These are phyloP conservation scores for Mactromeris polynyma DNA, from an alignment of 2,888 invertebrate genomes.

Conservation along the genomic window DNA sequence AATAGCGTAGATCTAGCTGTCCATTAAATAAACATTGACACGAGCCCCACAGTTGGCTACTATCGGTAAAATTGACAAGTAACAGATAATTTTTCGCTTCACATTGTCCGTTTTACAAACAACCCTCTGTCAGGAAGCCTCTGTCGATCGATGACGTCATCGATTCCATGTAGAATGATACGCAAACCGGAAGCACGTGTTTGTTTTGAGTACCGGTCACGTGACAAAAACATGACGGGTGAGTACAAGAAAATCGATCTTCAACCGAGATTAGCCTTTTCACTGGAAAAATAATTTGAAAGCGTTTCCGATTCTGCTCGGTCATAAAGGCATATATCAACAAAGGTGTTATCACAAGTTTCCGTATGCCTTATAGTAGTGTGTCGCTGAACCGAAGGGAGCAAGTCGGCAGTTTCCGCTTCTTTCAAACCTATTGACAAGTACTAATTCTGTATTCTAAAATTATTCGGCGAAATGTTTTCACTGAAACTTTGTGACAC, in stretches of 20 bases:
- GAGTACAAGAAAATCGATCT: slow-evolving; percentile 67
- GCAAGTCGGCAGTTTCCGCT: slow-evolving; percentile 35
- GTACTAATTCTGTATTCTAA: slow-evolving; percentile 2
- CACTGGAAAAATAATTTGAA: slow-evolving; percentile 69
- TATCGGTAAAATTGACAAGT: slow-evolving; percentile 43
- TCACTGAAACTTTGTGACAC: neutral
- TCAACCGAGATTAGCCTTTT: slow-evolving; percentile 68
- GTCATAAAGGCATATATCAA: slow-evolving; percentile 60
- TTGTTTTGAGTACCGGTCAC: slow-evolving; percentile 70
- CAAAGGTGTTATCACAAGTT: slow-evolving; percentile 65
- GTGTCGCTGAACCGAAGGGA: slow-evolving; percentile 28
- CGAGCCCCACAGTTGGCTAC: neutral
- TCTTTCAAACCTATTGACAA: slow-evolving; percentile 37
- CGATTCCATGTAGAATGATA: slow-evolving; percentile 61
- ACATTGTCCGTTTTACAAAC: slow-evolving; percentile 58
- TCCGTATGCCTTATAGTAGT: slow-evolving; percentile 40
- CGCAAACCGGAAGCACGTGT: slow-evolving; percentile 71
- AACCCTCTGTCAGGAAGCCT: slow-evolving; percentile 37
- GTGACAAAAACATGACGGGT: slow-evolving; percentile 63
- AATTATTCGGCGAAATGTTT: neutral
- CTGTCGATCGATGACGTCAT: slow-evolving; percentile 58
- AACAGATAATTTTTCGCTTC: slow-evolving; percentile 39
- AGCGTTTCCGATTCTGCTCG: slow-evolving; percentile 64
- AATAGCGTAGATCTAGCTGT: slow-evolving; percentile 22
- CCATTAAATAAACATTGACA: slow-evolving; percentile 35